Base-by-base conservation (phyloP, 1,140 invertebrate genomes). In the Lepidotrigona ventralis region DNA sequence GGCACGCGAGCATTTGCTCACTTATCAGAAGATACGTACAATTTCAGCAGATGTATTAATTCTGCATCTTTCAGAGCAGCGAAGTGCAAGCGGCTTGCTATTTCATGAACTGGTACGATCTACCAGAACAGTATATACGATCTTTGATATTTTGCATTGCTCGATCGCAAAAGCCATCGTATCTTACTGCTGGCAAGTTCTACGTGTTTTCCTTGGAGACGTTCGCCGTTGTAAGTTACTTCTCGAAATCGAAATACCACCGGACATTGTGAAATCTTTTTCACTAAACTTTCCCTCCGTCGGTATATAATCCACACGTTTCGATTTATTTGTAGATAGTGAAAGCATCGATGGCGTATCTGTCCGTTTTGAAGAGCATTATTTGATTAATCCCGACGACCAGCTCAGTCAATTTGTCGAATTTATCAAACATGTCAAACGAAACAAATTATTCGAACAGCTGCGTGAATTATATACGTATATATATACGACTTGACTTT, bases 191-290 rank as follows among this genome's bases (percentile, higher is more conserved):
- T 17, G 86, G 87, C 58, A 80, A 89, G 53, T 88, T 89, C 46
- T 89, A 89, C 26, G 81, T 88, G 5, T 88, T 89, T 75, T 88
- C 86, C 0, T 46, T 89, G 15, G 81, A 89, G 86, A 89, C 82
- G 21, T 89, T 89, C 12, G 81, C 64, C 64, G n/a, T 21, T 6
- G 87, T 89, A 68, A 85, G 79, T 79, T 46, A 17, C 23, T 19
- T 9, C 2, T 39, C 15, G 3, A n/a, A n/a, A 70, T 39, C 58
- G 39, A n/a, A 74, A 74, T 21, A 58, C 39, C n/a, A 39, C 8
- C 2, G 14, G 17, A 39, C 33, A n/a, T 12, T 14, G 21, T 58
- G 8, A 39, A 33, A 39, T 58, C 4, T n/a, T 74, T 33, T 58
- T 15, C 19, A 29, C 15, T 63, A 73, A 15, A 8, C 23, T 17